A percentile compares a stretch with the other conserved stretches of the same genome.
Evolutionary conservation across 2,797 vertebrate genomes (phyloP).

Genomic region (Falco columbarius): DNA sequence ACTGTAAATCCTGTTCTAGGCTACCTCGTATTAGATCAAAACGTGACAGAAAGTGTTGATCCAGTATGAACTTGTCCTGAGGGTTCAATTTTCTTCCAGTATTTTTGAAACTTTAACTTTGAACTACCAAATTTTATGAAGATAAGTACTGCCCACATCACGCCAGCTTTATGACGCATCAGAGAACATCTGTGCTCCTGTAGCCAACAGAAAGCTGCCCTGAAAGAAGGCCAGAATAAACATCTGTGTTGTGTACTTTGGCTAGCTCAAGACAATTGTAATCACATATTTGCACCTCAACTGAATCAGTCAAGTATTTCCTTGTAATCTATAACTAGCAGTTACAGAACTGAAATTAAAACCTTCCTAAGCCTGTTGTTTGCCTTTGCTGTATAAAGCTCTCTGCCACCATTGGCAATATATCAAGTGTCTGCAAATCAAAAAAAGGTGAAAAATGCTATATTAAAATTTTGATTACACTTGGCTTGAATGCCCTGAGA

Average conservation of each 20-base stretch:
- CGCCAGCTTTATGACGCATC: not conserved
- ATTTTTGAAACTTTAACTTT: not conserved
- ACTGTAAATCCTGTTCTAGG: not conserved
- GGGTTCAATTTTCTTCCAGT: not conserved
- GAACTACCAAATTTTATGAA: not conserved
- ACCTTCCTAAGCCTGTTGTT: not conserved
- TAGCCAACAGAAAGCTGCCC: not conserved
- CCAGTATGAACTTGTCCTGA: not conserved
- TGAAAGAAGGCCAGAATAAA: slow-evolving; percentile 12
- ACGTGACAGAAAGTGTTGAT: not conserved
- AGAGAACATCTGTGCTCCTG: slow-evolving; percentile 8
- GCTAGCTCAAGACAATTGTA: slow-evolving; percentile 4
- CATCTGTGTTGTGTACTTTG: not conserved
- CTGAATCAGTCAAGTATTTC: not conserved
- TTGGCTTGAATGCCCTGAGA: not conserved
- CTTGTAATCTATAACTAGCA: not conserved
- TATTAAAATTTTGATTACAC: not conserved
- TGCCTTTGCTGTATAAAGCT: not conserved
- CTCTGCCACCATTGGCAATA: not conserved
- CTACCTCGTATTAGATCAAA: not conserved
- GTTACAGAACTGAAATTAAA: not conserved
- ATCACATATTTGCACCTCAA: not conserved
- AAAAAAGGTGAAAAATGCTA: not conserved
- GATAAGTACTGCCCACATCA: not conserved
- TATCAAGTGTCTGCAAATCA: not conserved